Evolutionary conservation across 1,140 invertebrate species (phyloP).

Genomic region (Patella vulgata): DNA sequence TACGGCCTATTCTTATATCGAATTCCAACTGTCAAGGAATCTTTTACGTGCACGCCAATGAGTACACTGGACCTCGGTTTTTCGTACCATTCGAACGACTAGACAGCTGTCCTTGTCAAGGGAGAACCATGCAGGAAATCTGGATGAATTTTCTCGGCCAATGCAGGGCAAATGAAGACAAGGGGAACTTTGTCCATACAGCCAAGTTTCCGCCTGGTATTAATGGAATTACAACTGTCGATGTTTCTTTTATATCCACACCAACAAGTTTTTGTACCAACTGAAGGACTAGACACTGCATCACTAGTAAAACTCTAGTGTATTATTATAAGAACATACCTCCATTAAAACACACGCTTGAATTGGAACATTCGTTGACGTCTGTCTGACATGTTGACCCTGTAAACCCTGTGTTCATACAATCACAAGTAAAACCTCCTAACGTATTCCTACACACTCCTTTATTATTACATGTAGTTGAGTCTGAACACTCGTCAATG

Average conservation of each 20-base stretch:
- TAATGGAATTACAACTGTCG: no score
- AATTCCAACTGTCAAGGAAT: no score
- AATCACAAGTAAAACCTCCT: slow-evolving; percentile 14
- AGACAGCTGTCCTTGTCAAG: no score
- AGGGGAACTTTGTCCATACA: no score
- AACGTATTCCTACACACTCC: slow-evolving; percentile 61
- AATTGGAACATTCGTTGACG: slow-evolving; percentile 42
- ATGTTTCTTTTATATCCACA: background rate
- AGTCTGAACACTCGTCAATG: slow-evolving; percentile 63
- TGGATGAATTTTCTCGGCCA: no score
- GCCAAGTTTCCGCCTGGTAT: no score
- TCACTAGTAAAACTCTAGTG: background rate
- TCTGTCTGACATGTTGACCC: slow-evolving; percentile 40
- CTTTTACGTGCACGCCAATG: no score
- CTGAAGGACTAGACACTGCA: background rate
- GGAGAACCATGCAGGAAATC: no score
- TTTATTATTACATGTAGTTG: slow-evolving; percentile 80
- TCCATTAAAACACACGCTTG: slow-evolving; percentile 41
- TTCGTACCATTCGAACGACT: no score
- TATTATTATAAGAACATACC: slow-evolving; percentile 26
- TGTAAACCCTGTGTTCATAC: slow-evolving; percentile 34
- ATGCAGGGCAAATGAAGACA: no score
- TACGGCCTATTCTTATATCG: no score
- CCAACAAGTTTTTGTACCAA: background rate
- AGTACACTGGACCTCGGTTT: no score